phyloP scores from a whole-genome alignment of 2,113 vertebrate species.

The Gopherus flavomarginatus region DNA sequence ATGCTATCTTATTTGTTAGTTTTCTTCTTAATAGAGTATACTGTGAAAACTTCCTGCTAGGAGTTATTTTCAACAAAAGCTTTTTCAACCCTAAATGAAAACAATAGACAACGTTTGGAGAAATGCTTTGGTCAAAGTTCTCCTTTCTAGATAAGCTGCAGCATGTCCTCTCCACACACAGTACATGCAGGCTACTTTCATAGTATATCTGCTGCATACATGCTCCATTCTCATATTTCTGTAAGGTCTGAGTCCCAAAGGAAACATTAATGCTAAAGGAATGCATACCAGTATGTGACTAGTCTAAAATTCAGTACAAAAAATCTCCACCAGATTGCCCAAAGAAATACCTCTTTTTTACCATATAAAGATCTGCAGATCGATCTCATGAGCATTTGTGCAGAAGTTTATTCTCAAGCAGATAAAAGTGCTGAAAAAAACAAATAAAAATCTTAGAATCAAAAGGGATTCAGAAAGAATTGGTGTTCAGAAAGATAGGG shows the following conservation, averaged over 20 bases:
- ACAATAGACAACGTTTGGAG: not conserved
- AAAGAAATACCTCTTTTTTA: slow-evolving; percentile 52
- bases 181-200: not conserved
- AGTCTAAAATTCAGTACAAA: slow-evolving; percentile 43
- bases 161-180: not conserved
- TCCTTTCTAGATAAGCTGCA: slow-evolving; percentile 16
- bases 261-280: slow-evolving; percentile 77
- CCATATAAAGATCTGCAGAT: slow-evolving; percentile 38
- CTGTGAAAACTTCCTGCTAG: not conserved
- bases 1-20: slow-evolving; percentile 17
- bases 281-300: slow-evolving; percentile 71
- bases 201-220: slow-evolving; percentile 47
- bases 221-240: slow-evolving; percentile 70
- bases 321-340: slow-evolving; percentile 57
- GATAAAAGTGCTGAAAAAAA: slow-evolving; percentile 16
- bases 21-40: not conserved
- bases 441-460: not conserved
- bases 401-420: slow-evolving; percentile 33
- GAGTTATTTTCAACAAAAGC: not conserved
- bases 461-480: not conserved
- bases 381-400: slow-evolving; percentile 51
- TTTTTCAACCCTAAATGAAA: not conserved
- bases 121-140: not conserved
- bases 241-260: slow-evolving; percentile 73
- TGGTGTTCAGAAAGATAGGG: slow-evolving; percentile 47